A percentile compares a stretch with the other conserved stretches of the same genome.
These are phyloP conservation scores for Rostratula benghalensis DNA, from an alignment of 2,113 vertebrate genomes.

Conservation along the genomic window DNA sequence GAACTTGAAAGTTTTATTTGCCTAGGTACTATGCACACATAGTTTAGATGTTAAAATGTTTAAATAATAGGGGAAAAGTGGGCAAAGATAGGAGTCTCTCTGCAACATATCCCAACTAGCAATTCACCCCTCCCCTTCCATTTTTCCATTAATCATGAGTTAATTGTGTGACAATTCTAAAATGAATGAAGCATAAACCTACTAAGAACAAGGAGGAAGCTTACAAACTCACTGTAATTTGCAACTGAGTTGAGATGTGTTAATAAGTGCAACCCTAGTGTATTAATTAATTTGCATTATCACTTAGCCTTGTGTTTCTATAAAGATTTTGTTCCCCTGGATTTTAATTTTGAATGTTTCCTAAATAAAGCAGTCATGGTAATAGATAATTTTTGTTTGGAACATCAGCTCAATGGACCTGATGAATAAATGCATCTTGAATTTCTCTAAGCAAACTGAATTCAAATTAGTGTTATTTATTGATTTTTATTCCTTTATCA, in stretches of 20 bases:
- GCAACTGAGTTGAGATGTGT: conserved; percentile 1
- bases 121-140: neutral
- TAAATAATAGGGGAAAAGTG: neutral
- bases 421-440: conserved; percentile 16
- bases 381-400: conserved; percentile 10
- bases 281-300: conserved; percentile 49
- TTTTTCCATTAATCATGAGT: neutral
- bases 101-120: neutral
- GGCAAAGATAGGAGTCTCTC: neutral
- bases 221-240: conserved; percentile 1
- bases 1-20: neutral
- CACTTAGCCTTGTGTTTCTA: neutral
- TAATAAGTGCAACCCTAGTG: neutral
- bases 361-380: neutral
- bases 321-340: neutral
- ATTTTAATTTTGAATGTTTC: conserved; percentile 34
- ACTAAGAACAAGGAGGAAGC: neutral
- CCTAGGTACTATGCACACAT: neutral
- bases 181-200: neutral
- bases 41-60: neutral
- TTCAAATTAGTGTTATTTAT: conserved; percentile 10
- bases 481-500: neutral
- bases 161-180: neutral
- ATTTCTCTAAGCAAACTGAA: neutral
- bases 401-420: neutral